phyloP scores from a whole-genome alignment of 2,888 invertebrate species.

The Oxyteleia sp. region DNA sequence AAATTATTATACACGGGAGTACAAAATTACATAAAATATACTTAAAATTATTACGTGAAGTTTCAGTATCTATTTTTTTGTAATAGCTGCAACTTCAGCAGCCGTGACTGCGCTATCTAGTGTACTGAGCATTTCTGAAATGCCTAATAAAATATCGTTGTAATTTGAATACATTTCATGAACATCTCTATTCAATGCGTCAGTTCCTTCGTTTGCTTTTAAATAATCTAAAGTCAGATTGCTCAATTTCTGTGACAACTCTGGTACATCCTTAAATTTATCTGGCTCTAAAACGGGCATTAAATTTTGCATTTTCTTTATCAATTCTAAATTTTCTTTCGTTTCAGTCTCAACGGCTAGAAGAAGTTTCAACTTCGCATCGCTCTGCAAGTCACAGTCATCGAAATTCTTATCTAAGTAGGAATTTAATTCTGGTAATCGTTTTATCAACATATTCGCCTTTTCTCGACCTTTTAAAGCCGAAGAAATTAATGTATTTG shows the following conservation, averaged over 20 bases:
- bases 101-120: slow-evolving; percentile 87
- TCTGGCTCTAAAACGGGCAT: slow-evolving; percentile 87
- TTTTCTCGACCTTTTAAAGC: slow-evolving; percentile 88
- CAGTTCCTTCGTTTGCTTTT: slow-evolving; percentile 86
- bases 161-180: slow-evolving; percentile 87
- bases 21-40: slow-evolving; percentile 4
- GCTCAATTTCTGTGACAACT: slow-evolving; percentile 87
- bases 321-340: slow-evolving; percentile 84
- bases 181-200: slow-evolving; percentile 85
- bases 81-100: slow-evolving; percentile 86
- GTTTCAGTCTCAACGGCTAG: slow-evolving; percentile 88
- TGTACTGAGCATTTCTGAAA: slow-evolving; percentile 88
- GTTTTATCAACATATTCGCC: slow-evolving; percentile 87
- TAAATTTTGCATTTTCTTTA: slow-evolving; percentile 86
- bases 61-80: slow-evolving; percentile 80
- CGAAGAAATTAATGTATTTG: slow-evolving; percentile 88
- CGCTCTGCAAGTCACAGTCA: slow-evolving; percentile 87
- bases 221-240: slow-evolving; percentile 86
- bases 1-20: slow-evolving; percentile 12
- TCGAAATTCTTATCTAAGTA: slow-evolving; percentile 88
- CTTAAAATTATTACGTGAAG: slow-evolving; percentile 8
- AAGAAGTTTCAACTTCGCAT: slow-evolving; percentile 88
- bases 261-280: slow-evolving; percentile 86
- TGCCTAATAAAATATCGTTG: slow-evolving; percentile 88
- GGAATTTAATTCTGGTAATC: slow-evolving; percentile 88